Base-by-base conservation (phyloP, 2,888 invertebrate species). In the Lamellibrachia columna region DNA sequence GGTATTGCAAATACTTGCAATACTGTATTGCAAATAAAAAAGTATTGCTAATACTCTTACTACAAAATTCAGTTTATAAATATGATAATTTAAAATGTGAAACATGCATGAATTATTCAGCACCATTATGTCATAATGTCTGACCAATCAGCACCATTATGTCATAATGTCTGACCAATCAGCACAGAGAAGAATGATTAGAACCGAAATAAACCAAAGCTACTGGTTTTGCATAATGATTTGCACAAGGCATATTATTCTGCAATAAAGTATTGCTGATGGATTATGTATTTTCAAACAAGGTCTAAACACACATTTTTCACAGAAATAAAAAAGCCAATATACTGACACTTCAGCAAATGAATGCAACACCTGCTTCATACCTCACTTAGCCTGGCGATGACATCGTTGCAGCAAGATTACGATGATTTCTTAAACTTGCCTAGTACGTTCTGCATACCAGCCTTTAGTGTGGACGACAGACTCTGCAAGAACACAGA, bases 401-500 rank as follows among this genome's bases (percentile, higher is more conserved):
- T 53, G 92, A 92, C 52, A 53, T 53, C 91, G n/a, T 91, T 91
- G 91, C 40, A 9, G 53, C 40, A 28, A 3, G 15, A 75, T 75
- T 75, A 75, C 22, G 75, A 75, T 15, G 75, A 75, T 93, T 93
- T 93, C 93, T 94, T 95, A 91, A 94, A 93, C 91, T 93, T 93
- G 60, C 93, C 94, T 92, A 94, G 92, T 40, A 94, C 93, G 93
- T 94, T 94, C 92, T 94, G 94, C 8, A 95, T 94, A 52, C 95
- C 94, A 53, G 94, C 93, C 93, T 94, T 95, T n/a, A 95, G 91
- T 8, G 95, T 94, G 40, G 94, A 94, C 22, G 94, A 94, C 22
- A 94, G 53, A 52, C 75, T 52, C 58, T 91, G 92, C 90, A 90
- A 91, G 90, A 52, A 91, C n/a, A n/a, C 1, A 90, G 1, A 40